Evolutionary conservation across 2,797 vertebrate species (phyloP).

Genomic region (Spatula clypeata): DNA sequence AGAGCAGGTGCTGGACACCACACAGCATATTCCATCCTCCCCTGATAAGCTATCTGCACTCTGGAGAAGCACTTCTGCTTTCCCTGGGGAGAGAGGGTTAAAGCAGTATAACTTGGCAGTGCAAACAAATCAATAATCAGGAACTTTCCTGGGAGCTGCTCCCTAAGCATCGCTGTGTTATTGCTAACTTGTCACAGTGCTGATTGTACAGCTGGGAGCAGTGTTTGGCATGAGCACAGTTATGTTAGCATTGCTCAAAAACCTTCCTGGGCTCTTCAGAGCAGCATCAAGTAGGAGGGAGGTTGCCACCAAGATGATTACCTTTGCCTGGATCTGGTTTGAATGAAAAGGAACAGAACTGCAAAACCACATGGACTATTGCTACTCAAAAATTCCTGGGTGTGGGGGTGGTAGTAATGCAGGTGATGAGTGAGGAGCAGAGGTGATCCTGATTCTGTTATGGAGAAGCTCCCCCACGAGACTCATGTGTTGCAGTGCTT

Average conservation of each 20-base stretch:
- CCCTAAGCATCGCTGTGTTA: neutral
- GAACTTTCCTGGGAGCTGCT: neutral
- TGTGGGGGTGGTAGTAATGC: neutral
- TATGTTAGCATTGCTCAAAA: neutral
- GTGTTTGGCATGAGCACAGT: rapidly evolving
- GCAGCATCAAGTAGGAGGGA: neutral
- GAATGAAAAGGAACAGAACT: neutral
- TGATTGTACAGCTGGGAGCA: neutral
- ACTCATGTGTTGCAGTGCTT: rapidly evolving
- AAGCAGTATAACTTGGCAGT: neutral
- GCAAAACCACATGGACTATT: neutral
- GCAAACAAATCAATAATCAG: neutral
- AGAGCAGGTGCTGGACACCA: neutral
- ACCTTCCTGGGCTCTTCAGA: neutral
- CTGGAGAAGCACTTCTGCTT: neutral
- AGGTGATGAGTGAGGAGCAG: neutral
- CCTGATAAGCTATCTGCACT: neutral
- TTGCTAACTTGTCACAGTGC: neutral
- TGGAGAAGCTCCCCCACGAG: neutral
- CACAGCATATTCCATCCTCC: neutral
- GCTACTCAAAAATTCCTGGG: neutral
- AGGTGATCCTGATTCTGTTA: neutral
- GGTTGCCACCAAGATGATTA: neutral
- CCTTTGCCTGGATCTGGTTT: neutral
- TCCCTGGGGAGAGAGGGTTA: neutral